A percentile compares a stretch with the other conserved stretches of the same genome.
These are phyloP conservation scores for Megaleporinus macrocephalus DNA, from an alignment of 2,113 vertebrate genomes.

Conservation along the genomic window DNA sequence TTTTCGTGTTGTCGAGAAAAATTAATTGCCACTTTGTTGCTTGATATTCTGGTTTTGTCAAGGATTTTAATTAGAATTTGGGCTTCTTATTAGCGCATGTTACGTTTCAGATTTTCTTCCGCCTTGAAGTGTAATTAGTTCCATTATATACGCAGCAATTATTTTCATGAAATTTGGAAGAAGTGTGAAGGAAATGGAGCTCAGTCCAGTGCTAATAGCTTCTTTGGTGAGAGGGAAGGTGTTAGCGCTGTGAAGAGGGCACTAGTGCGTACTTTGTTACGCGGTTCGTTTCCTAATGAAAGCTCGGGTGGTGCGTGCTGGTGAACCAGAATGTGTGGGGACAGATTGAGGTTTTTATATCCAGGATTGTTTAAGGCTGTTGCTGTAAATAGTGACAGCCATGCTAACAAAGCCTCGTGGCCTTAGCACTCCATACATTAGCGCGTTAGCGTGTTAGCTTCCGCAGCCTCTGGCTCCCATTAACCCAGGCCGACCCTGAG, in stretches of 20 bases:
- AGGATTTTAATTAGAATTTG: slow-evolving; percentile 51
- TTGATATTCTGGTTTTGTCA: slow-evolving; percentile 37
- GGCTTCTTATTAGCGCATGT: slow-evolving; percentile 50
- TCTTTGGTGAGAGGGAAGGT: slow-evolving; percentile 24
- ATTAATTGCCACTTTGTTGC: slow-evolving; percentile 54
- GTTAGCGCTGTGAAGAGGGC: background rate
- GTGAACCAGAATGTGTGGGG: background rate
- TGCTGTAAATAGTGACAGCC: slow-evolving; percentile 30
- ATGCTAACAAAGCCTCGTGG: slow-evolving; percentile 9
- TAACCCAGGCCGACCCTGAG: slow-evolving; percentile 72
- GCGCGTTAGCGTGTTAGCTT: slow-evolving; percentile 5
- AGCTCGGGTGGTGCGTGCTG: slow-evolving; percentile 4
- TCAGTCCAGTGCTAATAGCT: slow-evolving; percentile 38
- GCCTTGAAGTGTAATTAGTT: slow-evolving; percentile 49
- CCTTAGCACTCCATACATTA: slow-evolving; percentile 9
- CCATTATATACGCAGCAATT: slow-evolving; percentile 44
- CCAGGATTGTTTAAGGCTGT: slow-evolving; percentile 17
- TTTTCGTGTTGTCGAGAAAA: slow-evolving; percentile 43
- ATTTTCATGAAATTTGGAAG: slow-evolving; percentile 51
- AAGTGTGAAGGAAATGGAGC: slow-evolving; percentile 46
- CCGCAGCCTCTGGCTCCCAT: slow-evolving; percentile 65
- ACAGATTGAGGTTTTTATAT: background rate
- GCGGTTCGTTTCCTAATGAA: slow-evolving; percentile 21
- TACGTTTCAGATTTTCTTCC: slow-evolving; percentile 38
- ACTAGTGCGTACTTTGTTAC: background rate